Percentiles rank a stretch among this genome's conserved stretches.
These are phyloP conservation scores for Hypomecis punctinalis DNA, from an alignment of 2,888 invertebrate species.

Conservation along the genomic window DNA sequence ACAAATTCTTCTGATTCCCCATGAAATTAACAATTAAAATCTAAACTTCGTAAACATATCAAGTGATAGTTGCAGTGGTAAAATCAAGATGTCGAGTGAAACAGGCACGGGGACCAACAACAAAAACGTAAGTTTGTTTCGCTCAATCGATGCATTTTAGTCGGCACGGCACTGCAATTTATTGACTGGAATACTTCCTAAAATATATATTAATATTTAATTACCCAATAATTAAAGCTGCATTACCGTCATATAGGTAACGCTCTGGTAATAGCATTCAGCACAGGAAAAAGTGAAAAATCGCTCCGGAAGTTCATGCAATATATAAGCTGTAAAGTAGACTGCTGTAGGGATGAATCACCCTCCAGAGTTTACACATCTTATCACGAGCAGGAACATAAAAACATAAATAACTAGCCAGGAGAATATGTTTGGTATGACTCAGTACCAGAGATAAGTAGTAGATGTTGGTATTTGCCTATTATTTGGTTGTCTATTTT, in stretches of 20 bases:
- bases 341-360: conserved; percentile 23
- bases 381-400: conserved; percentile 12
- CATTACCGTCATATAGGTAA: too few species aligned
- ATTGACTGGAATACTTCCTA: neutral
- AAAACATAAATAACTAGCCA: conserved; percentile 1
- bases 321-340: neutral
- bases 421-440: conserved; percentile 2
- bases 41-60: conserved; percentile 21
- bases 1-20: conserved; percentile 9
- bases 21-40: conserved; percentile 15
- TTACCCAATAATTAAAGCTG: neutral
- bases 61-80: conserved; percentile 30
- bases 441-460: neutral
- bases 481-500: too few species aligned
- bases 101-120: conserved; percentile 65
- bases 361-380: conserved; percentile 10
- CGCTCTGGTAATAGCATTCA: neutral
- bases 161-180: neutral
- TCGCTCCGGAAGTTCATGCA: conserved; percentile 1
- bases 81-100: conserved; percentile 84
- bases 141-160: neutral
- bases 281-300: neutral
- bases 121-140: conserved; percentile 81
- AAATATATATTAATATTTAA: neutral
- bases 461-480: too few species aligned